Percentiles rank a stretch among this genome's conserved stretches.
Evolutionary conservation across 2,888 invertebrate species (phyloP).

Genomic region (Callosobruchus maculatus): DNA sequence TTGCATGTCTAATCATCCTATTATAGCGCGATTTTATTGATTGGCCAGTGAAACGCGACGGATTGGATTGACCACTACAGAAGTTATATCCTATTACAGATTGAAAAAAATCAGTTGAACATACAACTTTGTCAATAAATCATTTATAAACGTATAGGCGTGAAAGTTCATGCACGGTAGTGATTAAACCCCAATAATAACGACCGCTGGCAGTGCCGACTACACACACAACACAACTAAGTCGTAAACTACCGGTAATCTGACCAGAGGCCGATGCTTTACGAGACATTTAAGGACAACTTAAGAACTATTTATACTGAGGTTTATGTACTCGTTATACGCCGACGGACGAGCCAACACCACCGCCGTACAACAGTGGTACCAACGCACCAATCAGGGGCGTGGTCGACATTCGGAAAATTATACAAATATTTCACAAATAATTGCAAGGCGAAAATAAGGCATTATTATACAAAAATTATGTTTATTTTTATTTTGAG

Average conservation of each 20-base stretch:
- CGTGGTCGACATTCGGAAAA: not conserved
- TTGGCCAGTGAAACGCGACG: too few relatives aligned
- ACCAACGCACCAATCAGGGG: not conserved
- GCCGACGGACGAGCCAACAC: conserved; percentile 20
- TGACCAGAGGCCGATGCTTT: conserved; percentile 32
- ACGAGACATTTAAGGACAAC: conserved; percentile 33
- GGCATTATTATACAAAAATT: too few relatives aligned
- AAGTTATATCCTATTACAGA: too few relatives aligned
- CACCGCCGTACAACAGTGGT: not conserved
- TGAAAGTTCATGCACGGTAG: not conserved
- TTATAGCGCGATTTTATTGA: too few relatives aligned
- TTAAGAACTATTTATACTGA: conserved; percentile 37
- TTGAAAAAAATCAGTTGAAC: not conserved
- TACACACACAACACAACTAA: not conserved
- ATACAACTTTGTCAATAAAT: not conserved
- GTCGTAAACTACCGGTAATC: conserved; percentile 26
- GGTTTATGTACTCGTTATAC: conserved; percentile 34
- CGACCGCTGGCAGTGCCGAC: not conserved
- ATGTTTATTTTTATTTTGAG: too few relatives aligned
- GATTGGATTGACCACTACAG: too few relatives aligned
- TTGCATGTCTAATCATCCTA: too few relatives aligned
- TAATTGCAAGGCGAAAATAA: too few relatives aligned
- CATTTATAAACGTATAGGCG: not conserved
- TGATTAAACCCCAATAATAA: not conserved
- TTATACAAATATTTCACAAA: not conserved